These are phyloP conservation scores for Thamnaconus septentrionalis DNA, from an alignment of 2,113 vertebrate species.

Conservation along the genomic window DNA sequence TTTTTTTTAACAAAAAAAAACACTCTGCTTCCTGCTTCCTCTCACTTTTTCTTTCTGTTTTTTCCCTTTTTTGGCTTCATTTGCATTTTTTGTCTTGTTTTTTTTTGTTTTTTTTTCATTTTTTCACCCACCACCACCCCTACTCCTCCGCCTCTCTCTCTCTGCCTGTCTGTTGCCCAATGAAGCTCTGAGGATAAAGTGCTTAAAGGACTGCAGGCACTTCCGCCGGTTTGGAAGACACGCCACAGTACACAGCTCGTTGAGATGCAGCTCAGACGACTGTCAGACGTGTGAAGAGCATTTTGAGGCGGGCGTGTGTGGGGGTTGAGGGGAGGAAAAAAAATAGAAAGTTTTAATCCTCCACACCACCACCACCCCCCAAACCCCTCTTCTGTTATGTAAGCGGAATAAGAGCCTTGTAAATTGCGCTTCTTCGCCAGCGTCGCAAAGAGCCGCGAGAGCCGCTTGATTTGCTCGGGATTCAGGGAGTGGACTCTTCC, in stretches of 20 bases:
- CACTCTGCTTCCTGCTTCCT: slow-evolving; percentile 54
- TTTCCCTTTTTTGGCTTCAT: slow-evolving; percentile 57
- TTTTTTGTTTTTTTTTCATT: slow-evolving; percentile 61
- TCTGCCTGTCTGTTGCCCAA: slow-evolving; percentile 70
- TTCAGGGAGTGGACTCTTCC: not conserved
- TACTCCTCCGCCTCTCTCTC: slow-evolving; percentile 18
- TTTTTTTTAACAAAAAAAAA: slow-evolving; percentile 15
- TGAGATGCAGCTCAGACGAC: slow-evolving; percentile 69
- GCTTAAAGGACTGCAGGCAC: slow-evolving; percentile 76
- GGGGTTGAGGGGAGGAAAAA: not conserved
- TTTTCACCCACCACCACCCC: slow-evolving; percentile 17
- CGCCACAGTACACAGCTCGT: slow-evolving; percentile 65
- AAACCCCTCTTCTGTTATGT: slow-evolving; percentile 48
- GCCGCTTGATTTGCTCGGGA: slow-evolving; percentile 28
- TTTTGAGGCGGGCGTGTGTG: slow-evolving; percentile 33
- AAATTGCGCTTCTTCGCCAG: slow-evolving; percentile 37
- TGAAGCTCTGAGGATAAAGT: slow-evolving; percentile 77
- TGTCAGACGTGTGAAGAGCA: slow-evolving; percentile 59
- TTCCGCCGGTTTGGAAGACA: slow-evolving; percentile 72
- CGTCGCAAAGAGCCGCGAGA: slow-evolving; percentile 42
- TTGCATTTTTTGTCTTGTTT: slow-evolving; percentile 70
- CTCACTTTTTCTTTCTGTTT: slow-evolving; percentile 70
- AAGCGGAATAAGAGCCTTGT: slow-evolving; percentile 52
- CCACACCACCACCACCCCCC: too few relatives aligned
- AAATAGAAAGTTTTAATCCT: slow-evolving; percentile 47